phyloP scores from a whole-genome alignment of 1,140 invertebrate species.

The Hyphantria cunea region DNA sequence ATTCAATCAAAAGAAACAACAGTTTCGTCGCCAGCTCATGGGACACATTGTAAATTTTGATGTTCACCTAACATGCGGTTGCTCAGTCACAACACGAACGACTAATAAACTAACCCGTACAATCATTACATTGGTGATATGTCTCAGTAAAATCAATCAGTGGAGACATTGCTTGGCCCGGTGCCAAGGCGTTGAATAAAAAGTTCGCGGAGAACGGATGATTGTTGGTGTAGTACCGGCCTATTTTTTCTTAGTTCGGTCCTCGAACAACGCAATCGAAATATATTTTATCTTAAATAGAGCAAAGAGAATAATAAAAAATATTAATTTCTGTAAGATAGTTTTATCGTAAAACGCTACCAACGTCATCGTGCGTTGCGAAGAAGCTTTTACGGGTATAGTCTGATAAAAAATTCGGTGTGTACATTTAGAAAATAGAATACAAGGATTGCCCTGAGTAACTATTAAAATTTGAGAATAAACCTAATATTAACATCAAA shows the following conservation, averaged over 20 bases:
- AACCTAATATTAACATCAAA: too few relatives aligned
- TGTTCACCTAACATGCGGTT: background rate
- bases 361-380: too few relatives aligned
- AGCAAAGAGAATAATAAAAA: background rate
- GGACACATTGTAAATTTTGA: background rate
- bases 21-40: background rate
- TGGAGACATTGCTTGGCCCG: conserved; percentile 41
- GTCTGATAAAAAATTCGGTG: too few relatives aligned
- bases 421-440: too few relatives aligned
- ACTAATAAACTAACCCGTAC: conserved; percentile 18
- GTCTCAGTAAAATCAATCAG: conserved; percentile 48
- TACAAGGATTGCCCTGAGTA: too few relatives aligned
- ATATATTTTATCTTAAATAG: background rate
- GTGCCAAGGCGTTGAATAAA: conserved; percentile 38
- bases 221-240: conserved; percentile 23
- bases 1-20: background rate
- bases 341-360: too few relatives aligned
- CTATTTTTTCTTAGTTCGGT: conserved; percentile 24
- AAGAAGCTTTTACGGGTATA: too few relatives aligned
- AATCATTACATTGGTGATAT: conserved; percentile 44
- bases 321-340: too few relatives aligned
- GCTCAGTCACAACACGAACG: background rate
- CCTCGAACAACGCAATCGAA: conserved; percentile 10
- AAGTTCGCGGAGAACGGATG: conserved; percentile 38
- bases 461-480: too few relatives aligned